Conservation (phyloP, 2,888 invertebrate genomes). For the Stenodera caucasica region DNA sequence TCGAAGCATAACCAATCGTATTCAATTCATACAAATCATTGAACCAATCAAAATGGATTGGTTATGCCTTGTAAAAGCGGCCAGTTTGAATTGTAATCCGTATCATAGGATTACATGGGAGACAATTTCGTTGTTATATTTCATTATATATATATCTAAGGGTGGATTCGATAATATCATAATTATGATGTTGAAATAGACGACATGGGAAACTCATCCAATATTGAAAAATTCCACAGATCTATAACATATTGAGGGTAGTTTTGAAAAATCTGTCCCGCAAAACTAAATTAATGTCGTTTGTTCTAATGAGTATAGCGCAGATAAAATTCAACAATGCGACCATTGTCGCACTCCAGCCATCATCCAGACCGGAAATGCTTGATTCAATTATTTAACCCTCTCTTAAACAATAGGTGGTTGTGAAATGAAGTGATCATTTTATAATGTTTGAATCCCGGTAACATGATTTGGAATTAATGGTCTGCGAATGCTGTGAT, state of each 20-base stretch:
- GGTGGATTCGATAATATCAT: neutral
- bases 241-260: slow-evolving; percentile 17
- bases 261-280: slow-evolving; percentile 24
- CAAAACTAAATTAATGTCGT: slow-evolving; percentile 33
- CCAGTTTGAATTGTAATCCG: slow-evolving; percentile 48
- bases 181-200: slow-evolving; percentile 34
- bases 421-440: slow-evolving; percentile 58
- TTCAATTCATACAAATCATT: slow-evolving; percentile 39
- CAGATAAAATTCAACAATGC: slow-evolving; percentile 26
- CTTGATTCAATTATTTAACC: slow-evolving; percentile 58
- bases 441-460: slow-evolving; percentile 58
- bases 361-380: slow-evolving; percentile 45
- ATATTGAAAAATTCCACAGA: neutral
- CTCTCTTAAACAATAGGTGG: slow-evolving; percentile 59
- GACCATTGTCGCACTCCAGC: neutral
- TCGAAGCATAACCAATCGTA: slow-evolving; percentile 61
- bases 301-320: slow-evolving; percentile 38
- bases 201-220: slow-evolving; percentile 31
- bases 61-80: slow-evolving; percentile 52
- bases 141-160: slow-evolving; percentile 7
- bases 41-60: slow-evolving; percentile 52
- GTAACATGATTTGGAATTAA: slow-evolving; percentile 58
- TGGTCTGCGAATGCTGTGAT: slow-evolving; percentile 57
- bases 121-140: slow-evolving; percentile 24
- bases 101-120: slow-evolving; percentile 55